A percentile compares a stretch with the other conserved stretches of the same genome.
phyloP scores from a whole-genome alignment of 1,140 invertebrate genomes.

The Nomia melanderi region DNA sequence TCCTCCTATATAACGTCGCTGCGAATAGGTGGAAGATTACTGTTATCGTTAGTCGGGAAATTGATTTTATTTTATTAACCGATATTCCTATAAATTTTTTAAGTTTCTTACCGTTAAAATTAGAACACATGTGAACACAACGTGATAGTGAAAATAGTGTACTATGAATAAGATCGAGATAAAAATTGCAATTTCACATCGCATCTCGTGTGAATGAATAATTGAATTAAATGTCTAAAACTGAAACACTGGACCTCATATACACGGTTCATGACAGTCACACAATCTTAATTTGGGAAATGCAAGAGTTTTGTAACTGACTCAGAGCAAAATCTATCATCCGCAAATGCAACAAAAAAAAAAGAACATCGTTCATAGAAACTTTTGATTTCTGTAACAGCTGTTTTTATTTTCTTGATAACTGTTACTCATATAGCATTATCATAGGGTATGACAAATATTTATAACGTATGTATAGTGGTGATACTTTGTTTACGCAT shows the following conservation, averaged over 20 bases:
- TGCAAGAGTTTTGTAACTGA: conserved; percentile 26
- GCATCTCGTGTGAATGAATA: conserved; percentile 12
- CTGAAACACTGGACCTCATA: conserved; percentile 1
- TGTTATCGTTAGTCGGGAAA: conserved; percentile 24
- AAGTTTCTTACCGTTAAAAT: conserved; percentile 16
- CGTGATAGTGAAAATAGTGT: conserved; percentile 8
- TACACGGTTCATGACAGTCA: conserved; percentile 15
- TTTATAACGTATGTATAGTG: conserved; percentile 61
- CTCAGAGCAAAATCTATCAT: conserved; percentile 41
- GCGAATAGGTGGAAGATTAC: conserved; percentile 23
- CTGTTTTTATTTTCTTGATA: conserved; percentile 53
- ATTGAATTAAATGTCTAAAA: conserved; percentile 30
- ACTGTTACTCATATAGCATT: conserved; percentile 63
- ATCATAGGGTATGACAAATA: conserved; percentile 63
- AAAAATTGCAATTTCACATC: conserved; percentile 29
- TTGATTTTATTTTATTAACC: conserved; percentile 23
- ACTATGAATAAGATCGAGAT: conserved; percentile 35
- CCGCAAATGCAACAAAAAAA: conserved; percentile 47
- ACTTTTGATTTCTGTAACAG: conserved; percentile 62
- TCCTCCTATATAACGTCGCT: conserved; percentile 21
- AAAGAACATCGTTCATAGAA: conserved; percentile 48
- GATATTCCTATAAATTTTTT: conserved; percentile 30
- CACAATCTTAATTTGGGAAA: conserved; percentile 31
- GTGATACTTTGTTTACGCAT: conserved; percentile 47
- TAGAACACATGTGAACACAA: conserved; percentile 34